Evolutionary conservation across 1,140 invertebrate genomes (phyloP).

Genomic region (Diorhabda carinulata): DNA sequence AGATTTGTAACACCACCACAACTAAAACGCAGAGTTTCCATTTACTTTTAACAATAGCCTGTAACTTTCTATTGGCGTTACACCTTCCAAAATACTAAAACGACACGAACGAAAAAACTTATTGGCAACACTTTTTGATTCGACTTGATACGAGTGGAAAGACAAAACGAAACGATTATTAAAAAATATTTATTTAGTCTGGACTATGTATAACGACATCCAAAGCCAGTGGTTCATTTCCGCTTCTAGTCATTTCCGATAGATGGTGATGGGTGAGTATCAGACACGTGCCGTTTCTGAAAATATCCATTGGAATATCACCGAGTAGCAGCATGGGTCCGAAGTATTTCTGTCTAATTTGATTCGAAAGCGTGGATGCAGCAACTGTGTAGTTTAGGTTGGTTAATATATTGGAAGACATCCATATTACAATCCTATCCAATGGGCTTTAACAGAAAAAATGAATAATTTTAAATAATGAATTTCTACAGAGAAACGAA

Average conservation of each 20-base stretch:
- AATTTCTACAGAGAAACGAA: too few relatives aligned
- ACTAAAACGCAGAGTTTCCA: too few relatives aligned
- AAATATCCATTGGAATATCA: conserved; percentile 28
- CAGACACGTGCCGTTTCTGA: conserved; percentile 29
- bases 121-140: too few relatives aligned
- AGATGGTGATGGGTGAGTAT: conserved; percentile 35
- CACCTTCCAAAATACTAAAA: too few relatives aligned
- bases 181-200: conserved; percentile 6
- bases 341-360: conserved; percentile 36
- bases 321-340: conserved; percentile 31
- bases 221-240: conserved; percentile 25
- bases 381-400: conserved; percentile 36
- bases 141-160: too few relatives aligned
- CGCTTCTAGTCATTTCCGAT: conserved; percentile 28
- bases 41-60: too few relatives aligned
- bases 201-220: conserved; percentile 34
- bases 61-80: too few relatives aligned
- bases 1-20: too few relatives aligned
- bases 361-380: conserved; percentile 32
- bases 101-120: too few relatives aligned
- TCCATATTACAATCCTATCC: conserved; percentile 33
- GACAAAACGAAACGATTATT: too few relatives aligned
- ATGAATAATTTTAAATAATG: too few relatives aligned
- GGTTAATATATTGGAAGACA: conserved; percentile 34
- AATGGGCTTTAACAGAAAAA: not conserved